phyloP scores from a whole-genome alignment of 2,888 invertebrate species.

The Clivina fossor region DNA sequence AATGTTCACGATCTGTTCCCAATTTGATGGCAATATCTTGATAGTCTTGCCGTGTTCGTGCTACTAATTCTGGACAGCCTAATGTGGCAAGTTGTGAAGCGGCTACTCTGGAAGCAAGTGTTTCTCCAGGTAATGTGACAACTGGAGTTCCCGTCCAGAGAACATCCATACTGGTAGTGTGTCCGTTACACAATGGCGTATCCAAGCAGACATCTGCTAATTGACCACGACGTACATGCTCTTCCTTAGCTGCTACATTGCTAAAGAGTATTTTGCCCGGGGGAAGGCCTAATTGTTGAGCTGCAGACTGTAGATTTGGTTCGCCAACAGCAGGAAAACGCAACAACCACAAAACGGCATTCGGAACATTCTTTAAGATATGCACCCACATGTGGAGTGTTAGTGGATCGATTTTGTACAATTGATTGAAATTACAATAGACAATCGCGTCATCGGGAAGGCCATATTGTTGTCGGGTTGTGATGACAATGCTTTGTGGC shows the following conservation, averaged over 20 bases:
- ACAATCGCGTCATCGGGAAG: constrained; percentile 94
- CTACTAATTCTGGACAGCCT: constrained; percentile 92
- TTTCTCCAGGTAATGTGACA: constrained; percentile 88
- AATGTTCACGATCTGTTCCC: constrained; percentile 85
- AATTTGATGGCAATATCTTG: constrained; percentile 90
- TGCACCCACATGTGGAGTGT: constrained; percentile 94
- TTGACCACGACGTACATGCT: constrained; percentile 96
- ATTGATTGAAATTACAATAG: constrained; percentile 98
- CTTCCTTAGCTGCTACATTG: constrained; percentile 96
- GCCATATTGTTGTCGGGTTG: constrained; percentile 93
- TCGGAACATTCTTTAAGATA: constrained; percentile 90
- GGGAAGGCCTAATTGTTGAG: constrained; percentile 74
- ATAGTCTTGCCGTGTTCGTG: constrained; percentile 83
- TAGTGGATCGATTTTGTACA: constrained; percentile 96
- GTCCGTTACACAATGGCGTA: constrained; percentile 98
- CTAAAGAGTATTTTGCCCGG: constrained; percentile 87
- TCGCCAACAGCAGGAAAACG: constrained; percentile 92
- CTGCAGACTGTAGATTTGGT: constrained; percentile 73
- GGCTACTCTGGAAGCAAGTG: constrained; percentile 87
- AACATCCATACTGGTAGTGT: constrained; percentile 99
- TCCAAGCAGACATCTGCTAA: constrained; percentile 97
- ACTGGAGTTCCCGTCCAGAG: constrained; percentile 99
- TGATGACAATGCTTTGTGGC: constrained; percentile 88
- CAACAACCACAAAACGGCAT: constrained; percentile 91
- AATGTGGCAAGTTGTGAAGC: constrained; percentile 92